Evolutionary conservation across 2,888 invertebrate genomes (phyloP).

Genomic region (Stratiomys singularior): DNA sequence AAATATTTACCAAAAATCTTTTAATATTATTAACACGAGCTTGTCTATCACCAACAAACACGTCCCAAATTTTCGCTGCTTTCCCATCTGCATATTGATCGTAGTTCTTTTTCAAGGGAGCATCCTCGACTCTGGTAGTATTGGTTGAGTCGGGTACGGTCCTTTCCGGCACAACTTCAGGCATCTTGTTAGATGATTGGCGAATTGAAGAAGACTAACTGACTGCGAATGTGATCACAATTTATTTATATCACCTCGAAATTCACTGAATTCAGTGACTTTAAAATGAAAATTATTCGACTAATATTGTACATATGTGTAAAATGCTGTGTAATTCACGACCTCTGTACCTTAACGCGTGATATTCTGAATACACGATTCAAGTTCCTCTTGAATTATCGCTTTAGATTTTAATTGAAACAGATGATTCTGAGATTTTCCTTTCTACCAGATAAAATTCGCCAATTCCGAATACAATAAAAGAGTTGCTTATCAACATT

Average conservation of each 20-base stretch:
- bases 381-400: not conserved
- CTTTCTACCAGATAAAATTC: no score
- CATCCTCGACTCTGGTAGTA: not conserved
- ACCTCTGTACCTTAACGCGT: not conserved
- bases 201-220: not conserved
- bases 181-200: constrained; percentile 2
- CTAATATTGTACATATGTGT: not conserved
- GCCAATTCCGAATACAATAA: no score
- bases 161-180: not conserved
- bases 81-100: constrained; percentile 93
- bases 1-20: constrained; percentile 78
- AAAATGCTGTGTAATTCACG: not conserved
- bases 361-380: not conserved
- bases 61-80: constrained; percentile 90
- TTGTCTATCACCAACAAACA: constrained; percentile 88
- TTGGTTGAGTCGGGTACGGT: no score
- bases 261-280: not conserved
- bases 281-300: not conserved
- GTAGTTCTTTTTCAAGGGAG: constrained; percentile 69
- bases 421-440: not conserved
- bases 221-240: not conserved
- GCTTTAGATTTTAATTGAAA: not conserved
- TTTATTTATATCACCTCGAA: not conserved
- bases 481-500: no score
- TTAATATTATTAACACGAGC: constrained; percentile 85